These are phyloP conservation scores for Natrix natrix DNA, from an alignment of 2,797 vertebrate genomes.

Conservation along the genomic window DNA sequence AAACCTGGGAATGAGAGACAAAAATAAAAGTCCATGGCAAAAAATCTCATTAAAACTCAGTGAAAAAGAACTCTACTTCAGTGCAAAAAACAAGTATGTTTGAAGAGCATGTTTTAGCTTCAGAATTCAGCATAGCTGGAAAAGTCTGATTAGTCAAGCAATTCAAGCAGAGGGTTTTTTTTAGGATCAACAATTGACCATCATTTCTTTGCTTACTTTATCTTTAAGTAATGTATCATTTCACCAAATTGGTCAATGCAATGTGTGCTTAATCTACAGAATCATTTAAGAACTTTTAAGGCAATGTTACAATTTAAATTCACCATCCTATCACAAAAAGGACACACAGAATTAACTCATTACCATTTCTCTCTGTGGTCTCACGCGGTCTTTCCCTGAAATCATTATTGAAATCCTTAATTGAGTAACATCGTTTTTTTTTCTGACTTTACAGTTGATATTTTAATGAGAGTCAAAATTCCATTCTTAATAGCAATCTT, in stretches of 20 bases:
- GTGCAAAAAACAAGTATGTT: slow-evolving; percentile 26
- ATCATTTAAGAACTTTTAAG: background rate
- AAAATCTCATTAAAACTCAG: slow-evolving; percentile 26
- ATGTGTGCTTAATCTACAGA: background rate
- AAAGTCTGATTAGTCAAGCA: slow-evolving; percentile 4
- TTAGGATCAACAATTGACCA: slow-evolving; percentile 2
- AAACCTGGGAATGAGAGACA: background rate
- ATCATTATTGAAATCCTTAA: slow-evolving; percentile 5
- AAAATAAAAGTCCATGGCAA: background rate
- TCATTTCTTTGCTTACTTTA: background rate
- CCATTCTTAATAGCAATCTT: background rate
- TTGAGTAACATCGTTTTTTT: background rate
- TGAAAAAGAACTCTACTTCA: slow-evolving; percentile 8
- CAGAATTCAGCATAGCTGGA: slow-evolving; percentile 36
- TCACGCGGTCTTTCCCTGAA: background rate
- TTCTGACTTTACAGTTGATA: slow-evolving; percentile 18
- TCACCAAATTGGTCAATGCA: background rate
- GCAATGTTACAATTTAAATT: background rate
- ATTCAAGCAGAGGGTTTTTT: background rate
- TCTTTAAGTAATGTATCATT: slow-evolving; percentile 7
- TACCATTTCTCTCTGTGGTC: background rate
- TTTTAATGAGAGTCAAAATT: slow-evolving; percentile 22
- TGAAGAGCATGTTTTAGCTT: slow-evolving; percentile 45
- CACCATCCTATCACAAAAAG: background rate
- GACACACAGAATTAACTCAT: background rate